These are phyloP conservation scores for Apodemia duryi DNA, from an alignment of 2,888 invertebrate genomes.

Conservation along the genomic window DNA sequence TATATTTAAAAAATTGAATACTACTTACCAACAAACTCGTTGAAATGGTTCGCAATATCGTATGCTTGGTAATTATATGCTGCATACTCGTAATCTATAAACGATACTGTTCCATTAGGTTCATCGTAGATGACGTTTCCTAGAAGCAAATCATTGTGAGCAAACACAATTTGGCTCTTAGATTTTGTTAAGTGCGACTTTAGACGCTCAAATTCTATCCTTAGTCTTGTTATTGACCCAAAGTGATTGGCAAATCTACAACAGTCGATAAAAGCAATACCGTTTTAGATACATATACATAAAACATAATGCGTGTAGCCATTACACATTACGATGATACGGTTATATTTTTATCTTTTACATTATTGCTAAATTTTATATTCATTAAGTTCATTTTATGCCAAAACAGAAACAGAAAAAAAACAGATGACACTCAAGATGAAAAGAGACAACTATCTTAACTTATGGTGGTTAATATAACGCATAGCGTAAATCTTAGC, in stretches of 20 bases:
- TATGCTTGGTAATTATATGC: slow-evolving; percentile 95
- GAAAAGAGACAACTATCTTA: too few relatives aligned
- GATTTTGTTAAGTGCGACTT: slow-evolving; percentile 81
- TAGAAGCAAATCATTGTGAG: slow-evolving; percentile 97
- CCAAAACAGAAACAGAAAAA: too few relatives aligned
- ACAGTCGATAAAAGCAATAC: slow-evolving; percentile 40
- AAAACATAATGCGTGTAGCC: slow-evolving; percentile 15
- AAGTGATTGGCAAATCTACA: slow-evolving; percentile 84
- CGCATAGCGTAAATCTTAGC: too few relatives aligned
- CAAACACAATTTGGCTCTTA: slow-evolving; percentile 91
- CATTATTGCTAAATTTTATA: background rate
- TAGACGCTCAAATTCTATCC: slow-evolving; percentile 83
- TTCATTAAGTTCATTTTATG: too few relatives aligned
- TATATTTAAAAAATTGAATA: background rate
- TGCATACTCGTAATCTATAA: slow-evolving; percentile 99
- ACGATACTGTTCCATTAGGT: slow-evolving; percentile 83
- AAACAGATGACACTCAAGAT: too few relatives aligned
- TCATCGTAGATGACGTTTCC: slow-evolving; percentile 95
- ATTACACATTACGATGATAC: background rate
- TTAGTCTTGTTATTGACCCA: slow-evolving; percentile 82
- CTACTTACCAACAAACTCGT: slow-evolving; percentile 94
- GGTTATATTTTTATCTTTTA: background rate
- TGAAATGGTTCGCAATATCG: slow-evolving; percentile 99
- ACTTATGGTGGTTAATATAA: too few relatives aligned
- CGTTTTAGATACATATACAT: slow-evolving; percentile 24